Conservation (phyloP, 1,140 invertebrate species). For the Neodiprion fabricii region DNA sequence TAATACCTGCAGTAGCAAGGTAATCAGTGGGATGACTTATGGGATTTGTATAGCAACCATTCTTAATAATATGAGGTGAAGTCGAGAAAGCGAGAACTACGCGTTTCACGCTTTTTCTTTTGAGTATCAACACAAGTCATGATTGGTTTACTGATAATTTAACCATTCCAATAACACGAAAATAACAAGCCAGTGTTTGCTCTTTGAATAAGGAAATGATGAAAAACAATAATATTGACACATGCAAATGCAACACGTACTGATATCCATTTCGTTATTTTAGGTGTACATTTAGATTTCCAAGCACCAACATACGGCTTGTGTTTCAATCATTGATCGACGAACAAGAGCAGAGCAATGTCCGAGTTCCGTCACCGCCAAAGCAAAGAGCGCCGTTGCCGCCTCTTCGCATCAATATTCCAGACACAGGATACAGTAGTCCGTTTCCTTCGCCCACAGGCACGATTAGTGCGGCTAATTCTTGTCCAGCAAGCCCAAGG, state of each 20-base stretch:
- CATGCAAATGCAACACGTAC: too few species aligned
- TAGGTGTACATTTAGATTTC: constrained; percentile 94
- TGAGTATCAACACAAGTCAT: too few species aligned
- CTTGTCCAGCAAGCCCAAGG: constrained; percentile 95
- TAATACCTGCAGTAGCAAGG: background rate
- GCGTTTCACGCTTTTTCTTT: too few species aligned
- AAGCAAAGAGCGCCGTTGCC: constrained; percentile 65
- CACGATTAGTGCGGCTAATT: constrained; percentile 90
- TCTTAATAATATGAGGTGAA: background rate
- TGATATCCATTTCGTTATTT: constrained; percentile 48
- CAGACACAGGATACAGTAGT: constrained; percentile 81
- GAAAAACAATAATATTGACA: too few species aligned
- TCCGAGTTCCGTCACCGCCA: constrained; percentile 53
- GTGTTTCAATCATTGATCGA: constrained; percentile 93
- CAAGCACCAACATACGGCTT: constrained; percentile 95
- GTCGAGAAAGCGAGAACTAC: too few species aligned
- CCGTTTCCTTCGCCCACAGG: constrained; percentile 94
- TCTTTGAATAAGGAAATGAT: too few species aligned
- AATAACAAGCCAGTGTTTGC: too few species aligned
- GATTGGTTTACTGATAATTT: too few species aligned
- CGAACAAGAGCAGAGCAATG: constrained; percentile 62
- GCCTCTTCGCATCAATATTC: constrained; percentile 88
- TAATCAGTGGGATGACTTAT: background rate
- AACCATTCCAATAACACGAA: too few species aligned
- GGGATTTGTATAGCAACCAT: background rate